Evolutionary conservation across 37 sponge, comb jelly and placozoan genomes (phyloP).

Genomic region (Halisarca cf. caerulea): DNA sequence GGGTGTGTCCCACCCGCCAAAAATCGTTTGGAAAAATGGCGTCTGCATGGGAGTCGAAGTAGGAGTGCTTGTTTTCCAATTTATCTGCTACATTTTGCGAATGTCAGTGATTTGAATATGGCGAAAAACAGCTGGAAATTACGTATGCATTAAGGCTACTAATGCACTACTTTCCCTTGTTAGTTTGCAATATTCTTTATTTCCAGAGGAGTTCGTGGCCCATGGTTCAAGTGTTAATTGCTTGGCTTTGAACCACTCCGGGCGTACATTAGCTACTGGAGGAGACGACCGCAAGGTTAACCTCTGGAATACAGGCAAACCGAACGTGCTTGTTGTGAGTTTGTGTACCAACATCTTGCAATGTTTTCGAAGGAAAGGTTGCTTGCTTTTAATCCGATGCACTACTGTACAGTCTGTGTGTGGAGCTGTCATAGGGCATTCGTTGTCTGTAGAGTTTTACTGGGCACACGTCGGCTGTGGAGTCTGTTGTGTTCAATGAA

Average conservation of each 20-base stretch:
- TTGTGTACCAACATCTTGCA: not conserved
- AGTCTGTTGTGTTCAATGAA: slow-evolving; percentile 87
- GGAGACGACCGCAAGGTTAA: slow-evolving; percentile 95
- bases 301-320: slow-evolving; percentile 83
- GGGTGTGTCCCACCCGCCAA: slow-evolving; percentile 1
- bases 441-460: slow-evolving; percentile 85
- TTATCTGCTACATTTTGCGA: not conserved
- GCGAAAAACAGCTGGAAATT: slow-evolving; percentile 6
- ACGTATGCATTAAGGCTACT: not conserved
- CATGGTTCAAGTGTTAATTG: slow-evolving; percentile 88
- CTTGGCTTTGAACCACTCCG: slow-evolving; percentile 74
- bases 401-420: too few species aligned
- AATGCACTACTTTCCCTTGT: too few species aligned
- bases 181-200: not conserved
- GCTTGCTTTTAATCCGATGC: too few species aligned
- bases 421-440: too few species aligned
- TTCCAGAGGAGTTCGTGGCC: slow-evolving; percentile 91
- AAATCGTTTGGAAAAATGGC: slow-evolving; percentile 8
- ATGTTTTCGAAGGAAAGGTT: too few species aligned
- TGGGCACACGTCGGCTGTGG: slow-evolving; percentile 89
- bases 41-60: not conserved
- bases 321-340: slow-evolving; percentile 65
- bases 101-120: not conserved
- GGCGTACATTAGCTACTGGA: slow-evolving; percentile 93
- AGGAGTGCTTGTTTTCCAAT: not conserved